Conservation (phyloP, 1,140 invertebrate genomes). For the Drosophila burlai region DNA sequence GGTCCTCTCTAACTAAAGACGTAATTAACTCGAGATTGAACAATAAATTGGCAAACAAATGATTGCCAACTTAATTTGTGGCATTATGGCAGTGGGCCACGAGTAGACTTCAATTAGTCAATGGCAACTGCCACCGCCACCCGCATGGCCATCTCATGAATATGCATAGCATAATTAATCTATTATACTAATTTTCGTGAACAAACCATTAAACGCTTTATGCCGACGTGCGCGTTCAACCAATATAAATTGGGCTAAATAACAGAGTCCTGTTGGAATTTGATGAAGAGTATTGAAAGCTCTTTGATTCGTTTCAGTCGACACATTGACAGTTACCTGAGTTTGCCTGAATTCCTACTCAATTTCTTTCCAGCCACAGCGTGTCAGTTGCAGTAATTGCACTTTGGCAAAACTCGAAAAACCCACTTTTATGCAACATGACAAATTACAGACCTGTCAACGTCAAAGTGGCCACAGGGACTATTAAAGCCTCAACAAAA, state of each 20-base stretch:
- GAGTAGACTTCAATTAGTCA: slow-evolving; percentile 36
- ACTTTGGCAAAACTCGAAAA: not conserved
- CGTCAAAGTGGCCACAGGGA: slow-evolving; percentile 6
- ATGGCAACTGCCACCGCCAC: slow-evolving; percentile 15
- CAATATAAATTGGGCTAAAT: not conserved
- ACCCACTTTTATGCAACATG: not conserved
- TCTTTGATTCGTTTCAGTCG: slow-evolving; percentile 1
- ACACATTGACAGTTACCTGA: slow-evolving; percentile 19
- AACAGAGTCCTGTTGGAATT: not conserved
- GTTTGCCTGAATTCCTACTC: slow-evolving; percentile 5
- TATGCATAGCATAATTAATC: slow-evolving; percentile 29
- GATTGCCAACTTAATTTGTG: slow-evolving; percentile 39
- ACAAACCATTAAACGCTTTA: slow-evolving; percentile 35
- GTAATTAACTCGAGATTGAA: slow-evolving; percentile 28
- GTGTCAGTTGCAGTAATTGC: slow-evolving; percentile 29
- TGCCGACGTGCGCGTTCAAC: not conserved
- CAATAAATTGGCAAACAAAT: slow-evolving; percentile 30
- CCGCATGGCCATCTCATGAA: slow-evolving; percentile 30
- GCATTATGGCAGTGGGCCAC: slow-evolving; percentile 14
- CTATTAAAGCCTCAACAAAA: not conserved
- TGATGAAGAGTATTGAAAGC: not conserved
- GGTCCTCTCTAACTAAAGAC: slow-evolving; percentile 7
- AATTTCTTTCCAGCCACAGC: not conserved
- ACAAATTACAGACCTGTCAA: slow-evolving; percentile 12
- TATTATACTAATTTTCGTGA: slow-evolving; percentile 25